A percentile compares a stretch with the other conserved stretches of the same genome.
Conservation (phyloP, 2,888 invertebrate genomes). For the Operophtera brumata region DNA sequence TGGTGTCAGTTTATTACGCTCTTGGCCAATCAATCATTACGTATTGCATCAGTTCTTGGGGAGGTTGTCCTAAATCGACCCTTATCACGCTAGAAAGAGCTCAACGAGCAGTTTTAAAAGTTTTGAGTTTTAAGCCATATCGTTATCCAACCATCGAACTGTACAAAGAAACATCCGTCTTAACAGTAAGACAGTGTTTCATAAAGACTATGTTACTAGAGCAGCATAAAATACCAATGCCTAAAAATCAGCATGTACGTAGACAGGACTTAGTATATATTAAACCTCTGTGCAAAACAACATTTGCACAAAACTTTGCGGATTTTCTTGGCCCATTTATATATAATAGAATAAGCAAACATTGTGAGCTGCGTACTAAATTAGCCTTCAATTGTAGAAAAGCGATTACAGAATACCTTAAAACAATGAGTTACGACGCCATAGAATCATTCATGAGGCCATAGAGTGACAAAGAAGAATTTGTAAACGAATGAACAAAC, state of each 20-base stretch:
- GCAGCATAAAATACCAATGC: not conserved
- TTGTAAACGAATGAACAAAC: too few species aligned
- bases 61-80: not conserved
- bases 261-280: slow-evolving; percentile 16
- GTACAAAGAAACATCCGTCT: not conserved
- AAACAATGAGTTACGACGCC: too few species aligned
- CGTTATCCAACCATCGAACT: not conserved
- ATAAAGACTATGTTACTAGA: not conserved
- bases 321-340: not conserved
- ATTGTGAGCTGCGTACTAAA: too few species aligned
- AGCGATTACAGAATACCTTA: too few species aligned
- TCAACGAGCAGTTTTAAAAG: slow-evolving; percentile 3
- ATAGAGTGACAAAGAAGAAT: too few species aligned
- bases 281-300: not conserved
- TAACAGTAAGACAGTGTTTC: slow-evolving; percentile 10
- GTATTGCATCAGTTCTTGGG: slow-evolving; percentile 11
- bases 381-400: too few species aligned
- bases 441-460: too few species aligned
- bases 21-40: slow-evolving; percentile 3
- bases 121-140: not conserved
- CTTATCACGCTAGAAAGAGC: slow-evolving; percentile 3
- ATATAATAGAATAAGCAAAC: too few species aligned
- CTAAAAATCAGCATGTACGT: not conserved
- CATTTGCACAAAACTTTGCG: not conserved
- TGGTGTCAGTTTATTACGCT: not conserved